phyloP scores from a whole-genome alignment of 1,140 invertebrate genomes.

The Tachypleus tridentatus region DNA sequence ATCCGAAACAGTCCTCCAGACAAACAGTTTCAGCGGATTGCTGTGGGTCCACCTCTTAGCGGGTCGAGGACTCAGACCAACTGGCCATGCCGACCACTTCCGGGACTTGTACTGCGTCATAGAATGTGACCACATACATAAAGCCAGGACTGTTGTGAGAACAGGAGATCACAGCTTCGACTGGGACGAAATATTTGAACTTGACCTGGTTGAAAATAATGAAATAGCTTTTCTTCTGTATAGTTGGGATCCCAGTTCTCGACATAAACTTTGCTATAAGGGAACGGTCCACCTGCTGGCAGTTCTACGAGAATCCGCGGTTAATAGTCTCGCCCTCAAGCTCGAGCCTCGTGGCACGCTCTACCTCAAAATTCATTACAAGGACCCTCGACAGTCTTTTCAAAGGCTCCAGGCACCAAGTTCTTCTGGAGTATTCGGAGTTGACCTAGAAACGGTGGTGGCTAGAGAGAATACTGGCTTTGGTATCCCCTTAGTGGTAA shows the following conservation, averaged over 20 bases:
- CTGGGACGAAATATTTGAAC: slow-evolving; percentile 98
- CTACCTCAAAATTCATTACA: slow-evolving; percentile 84
- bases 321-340: slow-evolving; percentile 63
- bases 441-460: slow-evolving; percentile 80
- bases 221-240: slow-evolving; percentile 96
- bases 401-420: slow-evolving; percentile 31
- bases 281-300: slow-evolving; percentile 73
- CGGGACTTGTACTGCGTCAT: slow-evolving; percentile 93
- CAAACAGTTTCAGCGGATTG: slow-evolving; percentile 23
- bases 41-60: slow-evolving; percentile 25
- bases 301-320: slow-evolving; percentile 54
- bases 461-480: slow-evolving; percentile 49
- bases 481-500: slow-evolving; percentile 73
- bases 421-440: slow-evolving; percentile 58
- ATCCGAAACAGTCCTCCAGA: slow-evolving; percentile 13
- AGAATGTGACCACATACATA: slow-evolving; percentile 92
- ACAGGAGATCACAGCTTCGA: slow-evolving; percentile 96
- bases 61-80: slow-evolving; percentile 22
- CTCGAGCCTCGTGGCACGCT: slow-evolving; percentile 87
- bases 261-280: slow-evolving; percentile 90
- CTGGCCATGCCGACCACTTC: slow-evolving; percentile 17
- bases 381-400: slow-evolving; percentile 78
- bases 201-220: slow-evolving; percentile 86
- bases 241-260: slow-evolving; percentile 92
- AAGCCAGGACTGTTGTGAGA: slow-evolving; percentile 92